Evolutionary conservation across 2,797 vertebrate species (phyloP).

Genomic region (Sciaenops ocellatus): DNA sequence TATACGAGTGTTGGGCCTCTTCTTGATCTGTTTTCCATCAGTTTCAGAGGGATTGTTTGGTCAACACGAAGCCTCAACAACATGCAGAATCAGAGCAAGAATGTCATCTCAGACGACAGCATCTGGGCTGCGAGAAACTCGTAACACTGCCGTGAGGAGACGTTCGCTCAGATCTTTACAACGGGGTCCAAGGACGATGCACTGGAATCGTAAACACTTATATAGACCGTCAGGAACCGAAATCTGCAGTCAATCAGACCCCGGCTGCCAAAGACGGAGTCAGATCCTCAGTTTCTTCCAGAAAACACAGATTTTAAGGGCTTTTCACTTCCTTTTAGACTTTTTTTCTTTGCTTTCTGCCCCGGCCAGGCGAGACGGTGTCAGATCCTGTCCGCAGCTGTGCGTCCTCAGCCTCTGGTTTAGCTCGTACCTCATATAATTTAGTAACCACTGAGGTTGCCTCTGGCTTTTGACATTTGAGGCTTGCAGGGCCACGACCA

Average conservation of each 20-base stretch:
- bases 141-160: conserved; percentile 14
- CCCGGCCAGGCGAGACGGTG: conserved; percentile 51
- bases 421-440: conserved; percentile 66
- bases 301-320: conserved; percentile 55
- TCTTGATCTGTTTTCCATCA: conserved; percentile 68
- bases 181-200: conserved; percentile 50
- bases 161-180: conserved; percentile 38
- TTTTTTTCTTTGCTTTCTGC: conserved; percentile 3
- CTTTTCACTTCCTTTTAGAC: conserved; percentile 57
- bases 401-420: conserved; percentile 59
- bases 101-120: conserved; percentile 39
- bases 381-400: conserved; percentile 71
- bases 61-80: conserved; percentile 27
- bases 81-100: conserved; percentile 4
- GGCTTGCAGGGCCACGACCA: conserved; percentile 56
- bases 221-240: conserved; percentile 57
- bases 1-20: conserved; percentile 8
- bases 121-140: conserved; percentile 33
- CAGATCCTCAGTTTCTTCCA: conserved; percentile 49
- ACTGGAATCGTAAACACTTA: conserved; percentile 67
- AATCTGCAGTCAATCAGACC: conserved; percentile 69
- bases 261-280: conserved; percentile 54
- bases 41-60: conserved; percentile 61
- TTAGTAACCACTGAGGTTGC: conserved; percentile 58
- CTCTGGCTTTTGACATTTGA: conserved; percentile 67